Percentiles rank a stretch among this genome's conserved stretches.
These are phyloP conservation scores for Macrophya alboannulata DNA, from an alignment of 2,888 invertebrate genomes.

Conservation along the genomic window DNA sequence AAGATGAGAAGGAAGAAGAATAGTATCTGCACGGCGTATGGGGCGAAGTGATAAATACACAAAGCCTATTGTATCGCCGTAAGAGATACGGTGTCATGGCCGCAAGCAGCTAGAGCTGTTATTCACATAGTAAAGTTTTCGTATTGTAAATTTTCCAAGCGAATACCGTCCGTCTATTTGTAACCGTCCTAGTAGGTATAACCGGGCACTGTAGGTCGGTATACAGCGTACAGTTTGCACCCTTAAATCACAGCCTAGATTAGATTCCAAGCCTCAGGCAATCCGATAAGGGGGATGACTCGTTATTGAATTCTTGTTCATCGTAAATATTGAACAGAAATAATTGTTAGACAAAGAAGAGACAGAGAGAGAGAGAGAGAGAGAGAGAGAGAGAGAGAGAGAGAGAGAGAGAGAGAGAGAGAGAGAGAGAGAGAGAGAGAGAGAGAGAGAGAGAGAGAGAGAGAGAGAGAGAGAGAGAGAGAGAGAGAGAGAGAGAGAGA, in stretches of 20 bases:
- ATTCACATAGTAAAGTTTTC: neutral
- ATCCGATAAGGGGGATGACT: neutral
- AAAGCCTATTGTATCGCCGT: neutral
- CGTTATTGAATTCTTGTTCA: slow-evolving; percentile 17
- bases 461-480: too few relatives aligned
- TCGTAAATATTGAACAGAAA: neutral
- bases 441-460: too few relatives aligned
- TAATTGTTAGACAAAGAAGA: neutral
- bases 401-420: too few relatives aligned
- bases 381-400: too few relatives aligned
- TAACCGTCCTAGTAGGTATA: slow-evolving; percentile 6
- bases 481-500: too few relatives aligned
- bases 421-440: too few relatives aligned
- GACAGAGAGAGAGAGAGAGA: neutral
- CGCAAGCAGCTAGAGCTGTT: neutral
- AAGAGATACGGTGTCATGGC: neutral
- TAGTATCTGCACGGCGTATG: neutral
- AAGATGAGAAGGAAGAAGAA: neutral
- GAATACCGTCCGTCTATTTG: slow-evolving; percentile 24
- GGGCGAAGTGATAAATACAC: slow-evolving; percentile 23
- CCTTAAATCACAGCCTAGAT: slow-evolving; percentile 50
- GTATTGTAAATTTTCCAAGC: slow-evolving; percentile 24
- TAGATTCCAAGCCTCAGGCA: slow-evolving; percentile 32
- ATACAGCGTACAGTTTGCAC: slow-evolving; percentile 9
- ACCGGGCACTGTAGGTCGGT: neutral